Evolutionary conservation across 2,113 vertebrate species (phyloP).

Genomic region (Eulemur macaco): DNA sequence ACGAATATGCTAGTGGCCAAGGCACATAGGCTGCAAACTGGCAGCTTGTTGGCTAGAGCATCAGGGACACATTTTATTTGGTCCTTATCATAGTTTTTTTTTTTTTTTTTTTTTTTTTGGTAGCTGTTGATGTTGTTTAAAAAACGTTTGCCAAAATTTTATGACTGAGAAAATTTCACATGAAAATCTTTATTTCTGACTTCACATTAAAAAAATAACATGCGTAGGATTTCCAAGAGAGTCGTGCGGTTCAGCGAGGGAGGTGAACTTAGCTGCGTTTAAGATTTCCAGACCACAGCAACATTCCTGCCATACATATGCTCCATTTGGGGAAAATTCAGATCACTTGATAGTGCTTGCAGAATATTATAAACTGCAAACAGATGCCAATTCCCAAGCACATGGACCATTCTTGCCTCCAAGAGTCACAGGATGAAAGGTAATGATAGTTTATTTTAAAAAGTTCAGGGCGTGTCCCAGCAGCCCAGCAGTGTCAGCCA

Average conservation of each 20-base stretch:
- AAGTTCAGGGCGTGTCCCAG: neutral
- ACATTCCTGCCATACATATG: neutral
- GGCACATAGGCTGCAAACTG: neutral
- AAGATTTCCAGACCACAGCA: neutral
- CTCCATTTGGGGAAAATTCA: neutral
- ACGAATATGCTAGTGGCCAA: no score
- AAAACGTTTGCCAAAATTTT: constrained; percentile 31
- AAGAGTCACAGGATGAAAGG: neutral
- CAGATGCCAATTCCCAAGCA: neutral
- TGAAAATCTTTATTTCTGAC: constrained; percentile 47
- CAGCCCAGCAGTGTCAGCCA: no score
- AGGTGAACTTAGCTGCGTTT: neutral
- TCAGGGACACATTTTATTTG: neutral
- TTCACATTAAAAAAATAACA: neutral
- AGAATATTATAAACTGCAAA: neutral
- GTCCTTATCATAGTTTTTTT: neutral
- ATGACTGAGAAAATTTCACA: constrained; percentile 30
- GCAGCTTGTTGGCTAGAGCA: neutral
- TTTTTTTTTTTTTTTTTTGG: neutral
- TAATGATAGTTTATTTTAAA: neutral
- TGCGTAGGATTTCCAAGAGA: constrained; percentile 50
- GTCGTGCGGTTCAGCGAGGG: neutral
- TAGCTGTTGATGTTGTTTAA: constrained; percentile 1
- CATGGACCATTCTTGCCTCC: neutral
- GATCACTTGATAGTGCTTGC: neutral